Evolutionary conservation across 2,113 vertebrate genomes (phyloP).

Genomic region (Pitta sordida): DNA sequence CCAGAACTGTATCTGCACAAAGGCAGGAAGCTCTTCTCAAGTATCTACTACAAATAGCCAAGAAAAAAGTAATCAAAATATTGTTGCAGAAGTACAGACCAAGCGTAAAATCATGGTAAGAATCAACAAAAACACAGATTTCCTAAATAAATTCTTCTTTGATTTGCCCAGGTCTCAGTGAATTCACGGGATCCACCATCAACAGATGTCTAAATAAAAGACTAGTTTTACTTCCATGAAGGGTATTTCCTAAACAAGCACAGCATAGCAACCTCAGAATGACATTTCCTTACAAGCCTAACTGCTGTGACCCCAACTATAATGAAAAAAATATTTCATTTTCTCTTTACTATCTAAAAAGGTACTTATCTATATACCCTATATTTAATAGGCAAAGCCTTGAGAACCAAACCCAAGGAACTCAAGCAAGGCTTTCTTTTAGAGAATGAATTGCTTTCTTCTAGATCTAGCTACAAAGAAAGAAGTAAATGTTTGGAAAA

Average conservation of each 20-base stretch:
- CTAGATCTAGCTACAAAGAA: background rate
- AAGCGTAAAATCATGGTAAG: background rate
- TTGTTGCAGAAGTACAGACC: background rate
- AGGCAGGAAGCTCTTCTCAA: background rate
- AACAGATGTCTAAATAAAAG: background rate
- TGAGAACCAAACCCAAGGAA: background rate
- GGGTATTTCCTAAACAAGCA: background rate
- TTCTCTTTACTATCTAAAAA: background rate
- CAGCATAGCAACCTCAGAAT: background rate
- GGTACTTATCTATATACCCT: background rate
- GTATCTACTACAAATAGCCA: background rate
- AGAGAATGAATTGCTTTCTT: background rate
- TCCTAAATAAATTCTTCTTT: background rate
- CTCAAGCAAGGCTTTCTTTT: background rate
- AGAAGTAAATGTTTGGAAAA: background rate
- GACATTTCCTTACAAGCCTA: background rate
- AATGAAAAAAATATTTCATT: rapidly evolving
- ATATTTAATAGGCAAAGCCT: background rate
- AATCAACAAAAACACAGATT: background rate
- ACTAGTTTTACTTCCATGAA: background rate
- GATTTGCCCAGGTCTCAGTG: background rate
- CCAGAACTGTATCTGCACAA: background rate
- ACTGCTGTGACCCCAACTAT: background rate
- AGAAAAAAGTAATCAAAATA: background rate
- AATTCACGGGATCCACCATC: background rate